Evolutionary conservation across 2,113 vertebrate species (phyloP).

Genomic region (Capra hircus): DNA sequence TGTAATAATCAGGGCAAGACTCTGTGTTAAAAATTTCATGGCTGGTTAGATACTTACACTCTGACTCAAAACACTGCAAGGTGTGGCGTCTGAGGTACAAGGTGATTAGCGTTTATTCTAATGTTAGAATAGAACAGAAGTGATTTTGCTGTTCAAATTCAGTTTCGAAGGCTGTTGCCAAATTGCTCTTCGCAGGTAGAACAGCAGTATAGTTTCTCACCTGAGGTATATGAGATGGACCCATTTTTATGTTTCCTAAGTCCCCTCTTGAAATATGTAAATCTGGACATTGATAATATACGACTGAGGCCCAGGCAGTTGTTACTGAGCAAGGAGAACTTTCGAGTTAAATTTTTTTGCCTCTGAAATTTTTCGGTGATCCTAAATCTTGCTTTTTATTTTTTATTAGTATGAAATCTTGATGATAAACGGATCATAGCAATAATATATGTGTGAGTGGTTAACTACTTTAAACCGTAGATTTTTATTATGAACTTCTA

Average conservation of each 20-base stretch:
- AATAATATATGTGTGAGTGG: background rate
- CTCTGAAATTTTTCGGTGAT: background rate
- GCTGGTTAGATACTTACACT: background rate
- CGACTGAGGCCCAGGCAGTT: background rate
- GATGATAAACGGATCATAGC: background rate
- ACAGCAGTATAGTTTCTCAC: background rate
- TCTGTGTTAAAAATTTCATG: background rate
- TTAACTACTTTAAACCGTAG: background rate
- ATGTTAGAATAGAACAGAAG: background rate
- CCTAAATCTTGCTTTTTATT: background rate
- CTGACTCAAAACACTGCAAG: background rate
- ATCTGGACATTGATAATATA: background rate
- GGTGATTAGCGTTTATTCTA: background rate
- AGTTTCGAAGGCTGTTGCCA: background rate
- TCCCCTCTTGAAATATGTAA: background rate
- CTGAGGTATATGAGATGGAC: background rate
- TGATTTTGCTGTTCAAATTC: background rate
- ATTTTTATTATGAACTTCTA: background rate
- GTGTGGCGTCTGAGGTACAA: background rate
- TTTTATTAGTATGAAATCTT: background rate
- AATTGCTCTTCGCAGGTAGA: background rate
- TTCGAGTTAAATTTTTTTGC: background rate
- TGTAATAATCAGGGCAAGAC: background rate
- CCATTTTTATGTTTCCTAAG: background rate
- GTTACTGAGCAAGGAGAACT: background rate